These are phyloP conservation scores for Cheilosia vulpina DNA, from an alignment of 2,888 invertebrate species.

Conservation along the genomic window DNA sequence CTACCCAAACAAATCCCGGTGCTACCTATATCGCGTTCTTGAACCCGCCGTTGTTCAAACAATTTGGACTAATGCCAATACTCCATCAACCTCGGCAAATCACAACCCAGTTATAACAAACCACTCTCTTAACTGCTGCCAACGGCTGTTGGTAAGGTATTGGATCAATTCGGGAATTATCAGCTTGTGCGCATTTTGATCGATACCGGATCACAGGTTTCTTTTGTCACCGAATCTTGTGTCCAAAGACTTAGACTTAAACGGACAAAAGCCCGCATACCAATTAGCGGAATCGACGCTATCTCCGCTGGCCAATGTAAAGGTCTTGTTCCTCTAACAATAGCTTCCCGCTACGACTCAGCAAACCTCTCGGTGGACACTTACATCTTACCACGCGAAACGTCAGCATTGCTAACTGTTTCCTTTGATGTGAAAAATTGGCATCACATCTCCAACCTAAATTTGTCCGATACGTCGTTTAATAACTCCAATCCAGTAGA, in stretches of 20 bases:
- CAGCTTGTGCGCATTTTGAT: conserved; percentile 1
- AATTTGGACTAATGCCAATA: too few species aligned
- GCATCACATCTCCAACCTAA: conserved; percentile 22
- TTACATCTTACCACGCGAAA: conserved; percentile 16
- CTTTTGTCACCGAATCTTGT: conserved; percentile 17
- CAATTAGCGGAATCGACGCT: conserved; percentile 33
- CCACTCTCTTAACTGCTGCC: neutral
- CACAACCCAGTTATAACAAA: neutral
- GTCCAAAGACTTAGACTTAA: conserved; percentile 5
- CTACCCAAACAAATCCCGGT: neutral
- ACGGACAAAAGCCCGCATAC: conserved; percentile 18
- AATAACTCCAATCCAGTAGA: conserved; percentile 8
- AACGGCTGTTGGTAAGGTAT: neutral
- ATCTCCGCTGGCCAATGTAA: conserved; percentile 14
- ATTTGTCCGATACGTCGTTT: conserved; percentile 21
- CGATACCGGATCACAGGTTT: conserved; percentile 14
- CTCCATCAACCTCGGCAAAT: neutral
- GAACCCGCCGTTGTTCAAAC: too few species aligned
- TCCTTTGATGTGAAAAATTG: conserved; percentile 29
- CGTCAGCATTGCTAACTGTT: neutral
- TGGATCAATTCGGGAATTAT: neutral
- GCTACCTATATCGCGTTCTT: neutral
- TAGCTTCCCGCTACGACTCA: conserved; percentile 12
- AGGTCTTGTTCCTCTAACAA: conserved; percentile 3
- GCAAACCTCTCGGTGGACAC: conserved; percentile 22